Evolutionary conservation across 2,113 vertebrate species (phyloP).

Genomic region (Dunckerocampus dactyliophorus): DNA sequence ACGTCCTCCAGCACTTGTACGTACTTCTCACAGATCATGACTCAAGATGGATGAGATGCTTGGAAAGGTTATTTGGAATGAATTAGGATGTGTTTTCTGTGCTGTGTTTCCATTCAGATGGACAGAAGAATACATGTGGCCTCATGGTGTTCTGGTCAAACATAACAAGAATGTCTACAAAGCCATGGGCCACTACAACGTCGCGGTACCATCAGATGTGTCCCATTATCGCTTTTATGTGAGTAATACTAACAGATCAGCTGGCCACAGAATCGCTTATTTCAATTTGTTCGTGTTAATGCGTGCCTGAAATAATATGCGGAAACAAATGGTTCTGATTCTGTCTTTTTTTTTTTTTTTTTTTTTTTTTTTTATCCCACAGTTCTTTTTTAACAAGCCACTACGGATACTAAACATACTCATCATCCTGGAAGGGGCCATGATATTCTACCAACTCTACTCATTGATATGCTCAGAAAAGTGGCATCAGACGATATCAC

Average conservation of each 20-base stretch:
- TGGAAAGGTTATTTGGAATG: neutral
- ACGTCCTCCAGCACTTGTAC: conserved; percentile 95
- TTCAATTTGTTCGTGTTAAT: neutral
- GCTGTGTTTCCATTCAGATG: conserved; percentile 73
- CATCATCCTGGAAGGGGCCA: conserved; percentile 88
- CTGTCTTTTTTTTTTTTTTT: no score
- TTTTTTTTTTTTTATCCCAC: conserved; percentile 3
- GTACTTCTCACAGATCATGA: conserved; percentile 28
- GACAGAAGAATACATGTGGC: conserved; percentile 99
- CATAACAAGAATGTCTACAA: conserved; percentile 99
- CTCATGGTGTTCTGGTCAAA: conserved; percentile 93
- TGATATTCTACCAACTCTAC: conserved; percentile 98
- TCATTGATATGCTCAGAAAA: conserved; percentile 92
- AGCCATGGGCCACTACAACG: conserved; percentile 96
- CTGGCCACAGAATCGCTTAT: neutral
- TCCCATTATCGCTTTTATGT: conserved; percentile 98
- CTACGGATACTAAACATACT: conserved; percentile 96
- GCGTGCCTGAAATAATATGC: neutral
- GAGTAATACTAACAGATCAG: conserved; percentile 62
- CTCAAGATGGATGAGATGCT: neutral
- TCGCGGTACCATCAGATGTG: conserved; percentile 93
- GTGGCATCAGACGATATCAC: conserved; percentile 96
- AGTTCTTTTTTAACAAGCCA: conserved; percentile 99
- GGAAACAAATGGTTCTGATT: neutral
- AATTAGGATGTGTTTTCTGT: neutral